These are phyloP conservation scores for Brachycybe producta DNA, from an alignment of 2,888 invertebrate species.

Conservation along the genomic window DNA sequence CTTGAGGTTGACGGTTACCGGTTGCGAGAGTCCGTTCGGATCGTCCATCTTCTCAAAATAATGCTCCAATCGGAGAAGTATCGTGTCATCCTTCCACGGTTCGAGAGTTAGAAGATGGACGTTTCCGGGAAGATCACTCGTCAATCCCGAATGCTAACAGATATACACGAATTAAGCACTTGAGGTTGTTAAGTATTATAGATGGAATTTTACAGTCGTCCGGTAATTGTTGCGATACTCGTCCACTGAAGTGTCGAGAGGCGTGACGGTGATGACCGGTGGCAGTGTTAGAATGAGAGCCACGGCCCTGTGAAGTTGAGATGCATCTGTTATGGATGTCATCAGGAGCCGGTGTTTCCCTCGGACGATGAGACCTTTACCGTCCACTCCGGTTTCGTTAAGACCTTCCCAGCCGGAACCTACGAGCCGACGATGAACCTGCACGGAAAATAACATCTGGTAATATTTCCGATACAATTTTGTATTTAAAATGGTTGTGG, in stretches of 20 bases:
- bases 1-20: constrained; percentile 1
- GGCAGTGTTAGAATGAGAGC: constrained; percentile 1
- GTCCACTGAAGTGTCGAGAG: not conserved
- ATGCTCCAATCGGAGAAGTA: constrained; percentile 42
- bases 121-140: constrained; percentile 47
- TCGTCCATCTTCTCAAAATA: constrained; percentile 2
- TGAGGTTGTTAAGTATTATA: not conserved
- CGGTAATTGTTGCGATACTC: not conserved
- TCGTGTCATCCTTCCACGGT: constrained; percentile 48
- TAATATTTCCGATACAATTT: not conserved
- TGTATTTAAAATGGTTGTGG: not conserved
- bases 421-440: constrained; percentile 55
- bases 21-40: not conserved
- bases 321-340: constrained; percentile 6
- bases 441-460: not conserved
- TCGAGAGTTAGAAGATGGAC: constrained; percentile 66
- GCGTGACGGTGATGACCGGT: not conserved
- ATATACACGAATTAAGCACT: not conserved
- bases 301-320: not conserved
- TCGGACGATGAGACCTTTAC: constrained; percentile 52
- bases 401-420: constrained; percentile 79
- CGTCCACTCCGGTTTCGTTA: constrained; percentile 58
- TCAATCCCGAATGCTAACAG: constrained; percentile 45
- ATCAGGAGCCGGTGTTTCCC: constrained; percentile 50
- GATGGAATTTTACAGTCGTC: constrained; percentile 2